phyloP scores from a whole-genome alignment of 2,797 vertebrate species.

The Crocodylus rhombifer region DNA sequence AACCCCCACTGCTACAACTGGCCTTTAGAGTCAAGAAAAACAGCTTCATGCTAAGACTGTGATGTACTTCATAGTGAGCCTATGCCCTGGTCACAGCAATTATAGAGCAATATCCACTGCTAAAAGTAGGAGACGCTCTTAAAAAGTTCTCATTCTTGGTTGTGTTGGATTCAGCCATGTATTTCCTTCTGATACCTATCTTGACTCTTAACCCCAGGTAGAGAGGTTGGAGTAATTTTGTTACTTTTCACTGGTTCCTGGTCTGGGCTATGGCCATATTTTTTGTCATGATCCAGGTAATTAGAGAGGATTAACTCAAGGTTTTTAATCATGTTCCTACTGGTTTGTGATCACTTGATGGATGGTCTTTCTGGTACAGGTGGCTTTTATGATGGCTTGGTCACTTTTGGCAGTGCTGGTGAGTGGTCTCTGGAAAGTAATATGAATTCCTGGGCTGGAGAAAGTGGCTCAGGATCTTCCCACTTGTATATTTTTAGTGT shows the following conservation, averaged over 20 bases:
- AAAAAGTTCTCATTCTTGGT: fast-evolving
- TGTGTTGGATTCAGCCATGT: fast-evolving
- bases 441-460: not conserved
- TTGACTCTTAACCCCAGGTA: not conserved
- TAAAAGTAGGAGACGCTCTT: not conserved
- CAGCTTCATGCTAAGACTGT: not conserved
- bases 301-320: not conserved
- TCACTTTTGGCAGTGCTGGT: not conserved
- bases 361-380: not conserved
- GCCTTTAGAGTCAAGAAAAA: not conserved
- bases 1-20: not conserved
- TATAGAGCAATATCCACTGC: not conserved
- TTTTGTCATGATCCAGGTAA: not conserved
- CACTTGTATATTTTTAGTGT: not conserved
- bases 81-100: not conserved
- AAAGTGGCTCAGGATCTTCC: not conserved
- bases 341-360: not conserved
- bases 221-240: not conserved
- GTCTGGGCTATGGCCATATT: not conserved
- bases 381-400: not conserved
- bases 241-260: not conserved
- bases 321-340: not conserved
- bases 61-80: not conserved
- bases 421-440: not conserved
- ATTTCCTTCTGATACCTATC: not conserved